Evolutionary conservation across 1,140 invertebrate genomes (phyloP).

Genomic region (Penaeus japonicus): DNA sequence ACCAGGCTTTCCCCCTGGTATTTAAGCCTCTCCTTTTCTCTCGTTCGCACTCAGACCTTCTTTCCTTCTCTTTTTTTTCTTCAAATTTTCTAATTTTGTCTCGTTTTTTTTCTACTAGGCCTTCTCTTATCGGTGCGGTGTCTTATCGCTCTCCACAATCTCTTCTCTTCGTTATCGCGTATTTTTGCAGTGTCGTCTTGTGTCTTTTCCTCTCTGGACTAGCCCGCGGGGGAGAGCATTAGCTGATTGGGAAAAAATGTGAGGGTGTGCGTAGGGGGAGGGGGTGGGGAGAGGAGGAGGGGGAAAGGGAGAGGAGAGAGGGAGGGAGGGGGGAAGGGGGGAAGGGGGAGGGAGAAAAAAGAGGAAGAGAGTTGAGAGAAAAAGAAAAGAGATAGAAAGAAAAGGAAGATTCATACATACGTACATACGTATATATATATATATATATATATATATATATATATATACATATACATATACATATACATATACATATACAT

Average conservation of each 20-base stretch:
- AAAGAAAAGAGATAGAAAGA: too few species aligned
- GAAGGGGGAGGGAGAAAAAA: background rate
- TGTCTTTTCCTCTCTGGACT: background rate
- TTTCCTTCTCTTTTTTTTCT: background rate
- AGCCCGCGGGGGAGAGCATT: background rate
- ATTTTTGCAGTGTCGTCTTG: background rate
- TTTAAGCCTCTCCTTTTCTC: background rate
- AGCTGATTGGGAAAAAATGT: background rate
- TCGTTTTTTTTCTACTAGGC: background rate
- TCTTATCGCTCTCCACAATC: too few species aligned
- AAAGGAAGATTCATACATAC: too few species aligned
- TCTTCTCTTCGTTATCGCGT: too few species aligned
- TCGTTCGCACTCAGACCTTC: background rate
- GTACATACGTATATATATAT: too few species aligned
- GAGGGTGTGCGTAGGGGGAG: background rate
- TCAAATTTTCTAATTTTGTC: background rate
- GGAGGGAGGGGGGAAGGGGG: background rate
- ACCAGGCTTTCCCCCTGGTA: too few species aligned
- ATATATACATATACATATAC: too few species aligned
- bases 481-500: too few species aligned
- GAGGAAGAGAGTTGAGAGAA: background rate
- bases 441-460: too few species aligned
- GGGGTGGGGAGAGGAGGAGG: background rate
- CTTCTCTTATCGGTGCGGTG: background rate
- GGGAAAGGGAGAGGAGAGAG: background rate